phyloP scores from a whole-genome alignment of 2,797 vertebrate genomes.

The Lutjanus campechanus region DNA sequence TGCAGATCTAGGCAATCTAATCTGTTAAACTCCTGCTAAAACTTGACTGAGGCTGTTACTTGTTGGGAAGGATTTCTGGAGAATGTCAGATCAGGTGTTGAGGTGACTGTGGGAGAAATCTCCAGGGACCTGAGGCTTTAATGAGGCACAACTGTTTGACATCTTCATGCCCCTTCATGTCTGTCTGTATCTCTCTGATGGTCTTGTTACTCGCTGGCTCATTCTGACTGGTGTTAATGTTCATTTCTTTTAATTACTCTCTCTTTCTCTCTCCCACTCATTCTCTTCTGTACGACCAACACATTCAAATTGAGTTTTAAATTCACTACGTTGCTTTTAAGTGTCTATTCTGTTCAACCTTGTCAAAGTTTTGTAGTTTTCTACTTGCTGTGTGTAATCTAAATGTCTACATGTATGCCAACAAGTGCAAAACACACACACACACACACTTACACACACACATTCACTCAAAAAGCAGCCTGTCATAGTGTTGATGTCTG shows the following conservation, averaged over 20 bases:
- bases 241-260: slow-evolving; percentile 17
- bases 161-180: slow-evolving; percentile 32
- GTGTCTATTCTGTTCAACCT: slow-evolving; percentile 23
- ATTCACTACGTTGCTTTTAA: slow-evolving; percentile 15
- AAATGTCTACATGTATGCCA: neutral
- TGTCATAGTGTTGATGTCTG: slow-evolving; percentile 47
- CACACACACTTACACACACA: neutral
- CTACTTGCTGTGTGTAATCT: slow-evolving; percentile 12
- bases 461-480: slow-evolving; percentile 15
- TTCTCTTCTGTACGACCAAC: neutral
- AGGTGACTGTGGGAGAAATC: slow-evolving; percentile 18
- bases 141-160: slow-evolving; percentile 36
- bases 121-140: slow-evolving; percentile 28
- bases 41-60: slow-evolving; percentile 2
- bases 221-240: slow-evolving; percentile 4
- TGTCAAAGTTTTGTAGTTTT: slow-evolving; percentile 5
- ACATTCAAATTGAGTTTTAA: slow-evolving; percentile 23
- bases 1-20: slow-evolving; percentile 14
- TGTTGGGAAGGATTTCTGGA: slow-evolving; percentile 21
- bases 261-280: neutral
- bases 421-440: slow-evolving; percentile 13
- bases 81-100: slow-evolving; percentile 19
- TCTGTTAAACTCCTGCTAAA: slow-evolving; percentile 33
- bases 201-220: slow-evolving; percentile 16
- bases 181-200: slow-evolving; percentile 26